These are phyloP conservation scores for Micronisus gabar DNA, from an alignment of 2,113 vertebrate species.

Conservation along the genomic window DNA sequence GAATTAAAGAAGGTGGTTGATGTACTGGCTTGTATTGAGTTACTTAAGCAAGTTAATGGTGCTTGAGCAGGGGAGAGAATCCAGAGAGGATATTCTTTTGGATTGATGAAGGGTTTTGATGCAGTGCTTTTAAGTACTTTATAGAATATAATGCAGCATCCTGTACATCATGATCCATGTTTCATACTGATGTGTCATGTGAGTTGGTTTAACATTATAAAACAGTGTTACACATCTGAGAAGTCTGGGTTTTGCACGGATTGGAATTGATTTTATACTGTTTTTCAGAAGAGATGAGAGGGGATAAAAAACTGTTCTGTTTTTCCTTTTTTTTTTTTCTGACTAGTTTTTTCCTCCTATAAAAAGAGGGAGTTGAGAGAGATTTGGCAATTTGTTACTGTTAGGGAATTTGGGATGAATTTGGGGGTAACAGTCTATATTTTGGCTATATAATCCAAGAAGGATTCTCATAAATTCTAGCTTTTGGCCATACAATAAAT, in stretches of 20 bases:
- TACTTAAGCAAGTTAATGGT: neutral
- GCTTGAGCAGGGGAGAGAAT: neutral
- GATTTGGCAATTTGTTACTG: neutral
- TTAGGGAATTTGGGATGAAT: neutral
- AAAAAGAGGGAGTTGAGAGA: neutral
- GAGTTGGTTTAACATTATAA: conserved; percentile 5
- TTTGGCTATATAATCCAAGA: conserved; percentile 38
- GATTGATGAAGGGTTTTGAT: neutral
- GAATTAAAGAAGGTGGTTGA: neutral
- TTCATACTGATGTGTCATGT: neutral
- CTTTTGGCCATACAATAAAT: conserved; percentile 28
- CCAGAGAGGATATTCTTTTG: neutral
- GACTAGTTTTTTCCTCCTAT: neutral
- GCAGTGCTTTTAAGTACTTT: neutral
- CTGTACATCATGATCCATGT: neutral
- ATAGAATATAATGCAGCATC: neutral
- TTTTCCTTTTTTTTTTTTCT: conserved; percentile 10
- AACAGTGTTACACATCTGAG: neutral
- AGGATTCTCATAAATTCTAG: conserved; percentile 39
- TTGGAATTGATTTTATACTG: conserved; percentile 18
- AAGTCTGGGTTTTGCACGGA: neutral
- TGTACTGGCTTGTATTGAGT: neutral
- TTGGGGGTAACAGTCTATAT: neutral
- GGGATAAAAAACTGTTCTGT: neutral
- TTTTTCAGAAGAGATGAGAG: neutral